Base-by-base conservation (phyloP, 2,113 vertebrate genomes). In the Thunnus maccoyii region DNA sequence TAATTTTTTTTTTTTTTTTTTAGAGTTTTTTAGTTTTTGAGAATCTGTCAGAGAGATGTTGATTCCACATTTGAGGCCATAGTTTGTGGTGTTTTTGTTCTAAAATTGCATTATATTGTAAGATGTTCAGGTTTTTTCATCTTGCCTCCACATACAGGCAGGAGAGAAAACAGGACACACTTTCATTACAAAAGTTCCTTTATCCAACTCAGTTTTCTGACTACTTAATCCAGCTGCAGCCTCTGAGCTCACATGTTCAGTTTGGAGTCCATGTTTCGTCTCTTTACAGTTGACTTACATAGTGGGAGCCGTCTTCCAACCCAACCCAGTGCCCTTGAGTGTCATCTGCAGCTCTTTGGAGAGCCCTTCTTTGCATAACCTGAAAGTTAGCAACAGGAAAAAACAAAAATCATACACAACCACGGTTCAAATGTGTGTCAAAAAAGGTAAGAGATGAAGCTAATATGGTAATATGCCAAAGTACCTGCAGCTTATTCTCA, bases 281-380 rank as follows among this genome's bases (percentile, higher is more conserved):
- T 67, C n/a, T 64, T 91, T 85, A 97, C 73, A 97, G 93, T 82
- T 97, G 96, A 88, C 96, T 97, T 64, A 95, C 85, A 73, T 93
- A 95, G 87, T 96, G 95, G 20, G 95, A 92, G 2, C 95, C 94
- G 20, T 97, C 95, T 2, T 96, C 96, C 5, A 93, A 30, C 27
- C 27, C 87, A 3, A 94, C 89, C 91, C 96, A 95, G 73, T 90
- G 94, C 27, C 91, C 78, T 0, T 93, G 93, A 30, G 76, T 58
- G 36, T 95, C 95, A 0, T 96, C 95, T 3, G 93, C 87, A 14
- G 91, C 87, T 80, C 94, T 91, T 48, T 93, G 94, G 44, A 94
- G 83, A 76, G 93, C 62, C 13, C 82, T 91, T 80, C 94, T 92
- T 2, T 94, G 87, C 48, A 93, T 86, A 10, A 93, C 86, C 96